Evolutionary conservation across 2,113 vertebrate species (phyloP).

Genomic region (Pogona vitticeps): DNA sequence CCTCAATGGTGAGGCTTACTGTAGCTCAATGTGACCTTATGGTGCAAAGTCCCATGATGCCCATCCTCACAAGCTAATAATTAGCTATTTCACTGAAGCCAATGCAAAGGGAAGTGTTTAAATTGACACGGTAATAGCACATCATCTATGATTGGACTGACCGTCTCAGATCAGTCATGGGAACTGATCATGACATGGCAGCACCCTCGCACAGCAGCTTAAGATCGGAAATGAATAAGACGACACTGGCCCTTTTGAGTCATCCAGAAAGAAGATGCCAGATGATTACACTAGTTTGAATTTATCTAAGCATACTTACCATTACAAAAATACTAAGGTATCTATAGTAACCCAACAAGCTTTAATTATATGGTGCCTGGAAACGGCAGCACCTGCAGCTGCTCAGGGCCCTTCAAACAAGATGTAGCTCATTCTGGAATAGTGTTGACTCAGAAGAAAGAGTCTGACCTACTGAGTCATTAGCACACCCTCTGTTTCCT

Average conservation of each 20-base stretch:
- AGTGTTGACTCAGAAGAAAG: slow-evolving; percentile 14
- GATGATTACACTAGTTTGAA: not conserved
- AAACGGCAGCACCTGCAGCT: slow-evolving; percentile 24
- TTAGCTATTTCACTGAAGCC: not conserved
- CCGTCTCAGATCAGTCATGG: fast-evolving
- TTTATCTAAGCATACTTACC: not conserved
- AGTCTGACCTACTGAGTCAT: slow-evolving; percentile 15
- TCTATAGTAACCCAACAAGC: not conserved
- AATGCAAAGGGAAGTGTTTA: fast-evolving
- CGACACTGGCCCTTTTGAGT: not conserved
- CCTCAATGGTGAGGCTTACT: too few relatives aligned
- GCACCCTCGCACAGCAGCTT: not conserved
- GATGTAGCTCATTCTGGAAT: not conserved
- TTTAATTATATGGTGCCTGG: not conserved
- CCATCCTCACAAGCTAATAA: not conserved
- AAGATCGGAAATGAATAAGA: not conserved
- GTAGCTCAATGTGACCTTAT: too few relatives aligned
- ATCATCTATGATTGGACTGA: not conserved
- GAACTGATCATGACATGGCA: fast-evolving
- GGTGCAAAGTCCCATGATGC: not conserved
- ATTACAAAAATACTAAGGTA: not conserved
- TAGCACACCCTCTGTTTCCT: slow-evolving; percentile 21
- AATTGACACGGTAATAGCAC: not conserved
- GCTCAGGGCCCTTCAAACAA: slow-evolving; percentile 1
- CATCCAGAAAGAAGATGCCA: not conserved